Base-by-base conservation (phyloP, 2,888 invertebrate genomes). In the Ptycholaimellus sp. region DNA sequence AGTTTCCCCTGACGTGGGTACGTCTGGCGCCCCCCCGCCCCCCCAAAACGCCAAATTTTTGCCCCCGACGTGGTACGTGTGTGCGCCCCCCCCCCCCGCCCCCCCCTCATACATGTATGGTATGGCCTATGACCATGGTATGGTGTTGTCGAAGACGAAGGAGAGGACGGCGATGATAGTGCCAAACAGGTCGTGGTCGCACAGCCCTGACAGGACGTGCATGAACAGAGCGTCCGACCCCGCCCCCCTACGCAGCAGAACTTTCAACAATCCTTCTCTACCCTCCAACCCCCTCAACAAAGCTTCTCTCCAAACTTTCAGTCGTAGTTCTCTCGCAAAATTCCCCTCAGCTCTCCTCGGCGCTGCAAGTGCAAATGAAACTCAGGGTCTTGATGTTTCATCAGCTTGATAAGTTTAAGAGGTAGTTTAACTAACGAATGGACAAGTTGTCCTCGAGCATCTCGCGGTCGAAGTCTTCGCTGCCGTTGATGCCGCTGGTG, bases 401-500 rank as follows among this genome's bases (percentile, higher is more conserved):
- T n/a, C n/a, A n/a, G n/a, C n/a, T n/a, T n/a, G n/a, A n/a, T n/a
- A n/a, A n/a, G n/a, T n/a, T n/a, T n/a, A n/a, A n/a, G n/a, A n/a
- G n/a, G n/a, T n/a, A n/a, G n/a, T n/a, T n/a, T n/a, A n/a, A n/a
- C n/a, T n/a, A n/a, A n/a, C n/a, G n/a, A n/a, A n/a, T n/a, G n/a
- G n/a, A n/a, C n/a, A n/a, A 96, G 32, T 96, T 74, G 42, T 80
- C 78, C 45, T 79, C 76, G 39, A 96, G 62, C 80, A 96, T 79
- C 17, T 77, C 72, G 49, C 76, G 75, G 50, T 90, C 82, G 61
- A 96, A 96, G 65, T 96, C 83, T 19, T 59, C 61, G 44, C 74
- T 74, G 1, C 83, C 87, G 59, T 96, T 90, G 14, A 85, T 77
- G n/a, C 79, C 80, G 38, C 78, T 72, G 36, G 96, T 61, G 63